phyloP scores from a whole-genome alignment of 1,140 invertebrate species.

The Lepidurus arcticus region DNA sequence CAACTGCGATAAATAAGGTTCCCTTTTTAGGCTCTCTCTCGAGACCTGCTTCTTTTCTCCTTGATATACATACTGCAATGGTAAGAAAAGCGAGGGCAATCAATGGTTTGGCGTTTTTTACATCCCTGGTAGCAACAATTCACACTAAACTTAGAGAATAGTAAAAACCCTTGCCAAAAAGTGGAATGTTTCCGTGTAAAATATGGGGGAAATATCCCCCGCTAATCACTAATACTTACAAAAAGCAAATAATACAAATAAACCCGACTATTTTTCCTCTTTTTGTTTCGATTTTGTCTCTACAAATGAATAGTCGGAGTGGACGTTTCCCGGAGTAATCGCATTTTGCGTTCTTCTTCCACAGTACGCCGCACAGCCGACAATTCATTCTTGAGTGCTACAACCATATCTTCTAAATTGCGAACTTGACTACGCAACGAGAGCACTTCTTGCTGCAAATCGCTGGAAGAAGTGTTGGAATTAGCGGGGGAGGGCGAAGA shows the following conservation, averaged over 20 bases:
- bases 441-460: constrained; percentile 29
- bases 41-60: neutral
- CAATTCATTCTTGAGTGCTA: constrained; percentile 26
- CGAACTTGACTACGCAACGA: constrained; percentile 24
- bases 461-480: neutral
- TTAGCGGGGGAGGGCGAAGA: neutral
- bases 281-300: neutral
- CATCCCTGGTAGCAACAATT: neutral
- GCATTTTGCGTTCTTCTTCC: constrained; percentile 3
- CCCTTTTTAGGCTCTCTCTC: neutral
- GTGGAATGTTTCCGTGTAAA: neutral
- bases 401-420: constrained; percentile 26
- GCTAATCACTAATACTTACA: neutral
- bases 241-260: too few relatives aligned
- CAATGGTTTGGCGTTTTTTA: neutral
- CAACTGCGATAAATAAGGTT: neutral
- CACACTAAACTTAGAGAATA: neutral
- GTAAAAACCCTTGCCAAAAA: neutral
- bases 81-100: neutral
- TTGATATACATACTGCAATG: neutral
- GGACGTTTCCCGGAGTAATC: constrained; percentile 12
- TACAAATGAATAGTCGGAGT: constrained; percentile 15
- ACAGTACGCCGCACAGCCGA: neutral
- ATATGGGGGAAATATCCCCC: neutral
- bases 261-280: too few relatives aligned